Base-by-base conservation (phyloP, 2,113 vertebrate genomes). In the Tenebrosternarchus preto region DNA sequence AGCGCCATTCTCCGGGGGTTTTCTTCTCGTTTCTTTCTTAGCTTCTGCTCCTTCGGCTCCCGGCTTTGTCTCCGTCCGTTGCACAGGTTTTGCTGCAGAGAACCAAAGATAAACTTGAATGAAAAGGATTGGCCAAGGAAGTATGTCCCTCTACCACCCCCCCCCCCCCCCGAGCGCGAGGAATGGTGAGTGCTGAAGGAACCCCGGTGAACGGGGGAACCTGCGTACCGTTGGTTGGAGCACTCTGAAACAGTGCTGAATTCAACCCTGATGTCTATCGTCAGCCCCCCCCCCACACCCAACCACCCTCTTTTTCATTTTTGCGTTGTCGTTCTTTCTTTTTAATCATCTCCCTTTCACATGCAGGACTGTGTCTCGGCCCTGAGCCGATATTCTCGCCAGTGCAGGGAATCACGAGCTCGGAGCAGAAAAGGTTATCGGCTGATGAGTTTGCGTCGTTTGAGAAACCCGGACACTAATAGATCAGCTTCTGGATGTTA, bases 1-100 rank as follows among this genome's bases (percentile, higher is more conserved):
- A 90, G 87, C 88, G 90, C 91, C 93, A 93, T 94, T 91, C 92
- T 92, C 89, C 86, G 80, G 85, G 83, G 87, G 80, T 82, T 89
- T 84, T 70, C 43, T 80, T 55, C 12, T 29, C 15, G 33, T 69
- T 39, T 73, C 50, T 75, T 46, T 87, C 77, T 86, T 57, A 71
- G 76, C 84, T 75, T 84, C 80, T 72, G 76, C 64, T 80, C 87
- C 83, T 83, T 85, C 22, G n/a, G n/a, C n/a, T 72, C 68, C 63
- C 27, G 24, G 81, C n/a, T 71, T 16, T 83, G 76, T 87, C 63
- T 78, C 60, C 83, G 82, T 85, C 78, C 70, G 73, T 64, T 81
- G 86, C 83, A 84, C 5, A 17, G 72, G 73, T 82, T 83, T 20
- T 24, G 43, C 63, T 63, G 85, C 77, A 33, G 70, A 72, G 81